phyloP scores from a whole-genome alignment of 30 jellyfish, hydroid and myxozoan species.

The Aurelia aurita complex sp. Pacific region DNA sequence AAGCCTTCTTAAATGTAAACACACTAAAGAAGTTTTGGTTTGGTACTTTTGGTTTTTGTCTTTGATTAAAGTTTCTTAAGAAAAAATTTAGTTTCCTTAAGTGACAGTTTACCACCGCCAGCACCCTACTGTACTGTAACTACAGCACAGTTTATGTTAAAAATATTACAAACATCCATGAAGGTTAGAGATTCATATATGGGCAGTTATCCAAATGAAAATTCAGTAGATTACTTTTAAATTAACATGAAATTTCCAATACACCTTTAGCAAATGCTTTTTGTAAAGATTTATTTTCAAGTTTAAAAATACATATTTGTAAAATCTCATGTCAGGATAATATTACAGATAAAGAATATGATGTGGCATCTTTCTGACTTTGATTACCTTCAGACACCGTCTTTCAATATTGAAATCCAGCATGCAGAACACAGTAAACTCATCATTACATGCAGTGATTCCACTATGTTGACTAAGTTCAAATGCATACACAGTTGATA shows the following conservation, averaged over 20 bases:
- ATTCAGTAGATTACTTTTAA: not conserved
- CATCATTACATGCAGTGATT: not conserved
- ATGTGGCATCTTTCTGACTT: too few species aligned
- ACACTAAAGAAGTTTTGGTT: too few species aligned
- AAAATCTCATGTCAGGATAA: not conserved
- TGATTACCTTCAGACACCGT: not conserved
- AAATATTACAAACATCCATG: too few species aligned
- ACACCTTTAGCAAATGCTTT: not conserved
- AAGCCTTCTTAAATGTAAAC: too few species aligned
- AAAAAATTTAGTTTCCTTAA: too few species aligned
- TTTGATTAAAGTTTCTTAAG: too few species aligned
- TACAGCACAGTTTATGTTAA: too few species aligned
- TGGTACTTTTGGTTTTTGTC: too few species aligned
- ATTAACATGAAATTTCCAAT: not conserved
- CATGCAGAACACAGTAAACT: not conserved
- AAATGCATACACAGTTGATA: not conserved
- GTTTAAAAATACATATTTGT: not conserved
- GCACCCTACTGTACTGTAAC: too few species aligned
- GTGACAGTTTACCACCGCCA: too few species aligned
- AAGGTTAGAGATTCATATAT: too few species aligned
- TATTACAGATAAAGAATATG: too few species aligned
- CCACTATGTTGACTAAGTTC: not conserved
- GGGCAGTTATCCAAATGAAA: not conserved
- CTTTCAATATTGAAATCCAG: not conserved
- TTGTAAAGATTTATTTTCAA: not conserved